phyloP scores from a whole-genome alignment of 2,113 vertebrate species.

The Pseudopipra pipra region DNA sequence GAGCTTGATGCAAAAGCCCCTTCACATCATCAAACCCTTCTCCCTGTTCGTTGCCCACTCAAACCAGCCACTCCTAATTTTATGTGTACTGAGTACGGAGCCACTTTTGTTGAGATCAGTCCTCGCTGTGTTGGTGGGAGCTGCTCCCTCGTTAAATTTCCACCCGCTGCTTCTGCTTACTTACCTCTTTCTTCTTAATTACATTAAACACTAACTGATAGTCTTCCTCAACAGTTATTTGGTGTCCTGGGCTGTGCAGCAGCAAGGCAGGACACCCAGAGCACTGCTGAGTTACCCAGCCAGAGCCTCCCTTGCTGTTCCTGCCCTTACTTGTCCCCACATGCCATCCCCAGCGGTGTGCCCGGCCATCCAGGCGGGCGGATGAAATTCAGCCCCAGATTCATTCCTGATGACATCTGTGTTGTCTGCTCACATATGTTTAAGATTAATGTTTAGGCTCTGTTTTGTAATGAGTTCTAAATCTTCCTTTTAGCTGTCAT shows the following conservation, averaged over 20 bases:
- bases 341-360: not conserved
- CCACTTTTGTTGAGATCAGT: not conserved
- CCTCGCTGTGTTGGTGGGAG: not conserved
- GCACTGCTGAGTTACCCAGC: not conserved
- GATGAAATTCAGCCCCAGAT: not conserved
- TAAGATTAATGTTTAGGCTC: not conserved
- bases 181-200: not conserved
- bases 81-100: not conserved
- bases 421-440: not conserved
- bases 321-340: not conserved
- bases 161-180: accelerated
- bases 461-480: not conserved
- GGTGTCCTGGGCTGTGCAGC: not conserved
- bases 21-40: not conserved
- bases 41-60: not conserved
- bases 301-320: not conserved
- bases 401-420: not conserved
- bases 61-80: not conserved
- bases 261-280: not conserved
- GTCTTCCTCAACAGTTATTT: not conserved
- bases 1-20: not conserved
- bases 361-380: not conserved
- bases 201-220: not conserved
- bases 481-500: not conserved
- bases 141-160: not conserved